Evolutionary conservation across 1,140 invertebrate species (phyloP), one percentile per base, ranked within the genome.

Genomic region (Maniola jurtina): DNA sequence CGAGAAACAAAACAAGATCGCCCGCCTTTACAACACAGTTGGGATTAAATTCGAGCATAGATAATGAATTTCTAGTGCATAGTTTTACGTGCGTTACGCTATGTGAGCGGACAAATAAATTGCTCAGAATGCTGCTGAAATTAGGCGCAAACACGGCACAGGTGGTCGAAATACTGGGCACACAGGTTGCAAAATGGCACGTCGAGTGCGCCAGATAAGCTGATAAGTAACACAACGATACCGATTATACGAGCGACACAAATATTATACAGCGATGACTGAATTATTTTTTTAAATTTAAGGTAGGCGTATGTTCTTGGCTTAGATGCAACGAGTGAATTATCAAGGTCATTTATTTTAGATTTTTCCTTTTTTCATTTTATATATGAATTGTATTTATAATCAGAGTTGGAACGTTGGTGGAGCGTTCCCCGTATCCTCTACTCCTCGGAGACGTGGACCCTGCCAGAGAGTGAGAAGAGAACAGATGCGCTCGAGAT

Each of bases 181-280:
- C 68, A 73, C 71, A 40, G 34, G 69, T 70, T 69, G 70, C 73
- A 67, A 72, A 73, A 75, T 89, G 83, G 84, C 78, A 86, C 76
- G 86, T 77, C 74, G 79, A 79, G 77, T 76, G 73, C 64, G 60
- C 47, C 63, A 86, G 88, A 90, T 89, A 90, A 87, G 81, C 84
- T 86, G 88, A 90, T 90, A 25, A 25, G 25, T 25, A 90, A 90
- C 70, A 66, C 64, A 47, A 71, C 77, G 81, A 86, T 89, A 88
- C 71, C 70, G 65, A 77, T 34, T 65, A 66, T 61, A 56, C 15
- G 47, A 33, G 16, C n/a, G 40, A 16, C 15, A 33, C 57, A 67
- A 67, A 67, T 45, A 66, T 61, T 61, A 50, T 60, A 66, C 48
- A 66, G 34, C 48, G 57, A 48, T 6, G 6, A 2, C 48, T 25